Evolutionary conservation across 2,113 vertebrate genomes (phyloP), one percentile per base, ranked within the genome.

Genomic region (Thomomys bottae): DNA sequence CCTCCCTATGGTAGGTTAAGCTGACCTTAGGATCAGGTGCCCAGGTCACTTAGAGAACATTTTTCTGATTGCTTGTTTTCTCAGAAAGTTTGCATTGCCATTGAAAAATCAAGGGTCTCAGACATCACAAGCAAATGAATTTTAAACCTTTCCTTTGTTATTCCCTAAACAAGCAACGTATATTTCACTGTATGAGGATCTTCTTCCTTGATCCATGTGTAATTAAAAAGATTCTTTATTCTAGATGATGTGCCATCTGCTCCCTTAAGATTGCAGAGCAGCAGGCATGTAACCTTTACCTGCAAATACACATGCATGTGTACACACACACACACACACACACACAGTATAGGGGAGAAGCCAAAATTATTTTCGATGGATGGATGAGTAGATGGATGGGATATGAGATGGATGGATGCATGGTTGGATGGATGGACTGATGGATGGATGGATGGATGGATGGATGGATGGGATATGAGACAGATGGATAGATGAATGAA

Each of bases 61-160:
- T 78, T 92, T 76, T 64, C 54, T 71, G 12, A 72, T 83, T 78
- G 30, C 54, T 63, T 90, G 20, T 23, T 67, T 73, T 81, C 86
- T 76, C 63, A 79, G 70, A 28, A 64, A 57, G 17, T 14, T 66
- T 61, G 59, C 23, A 68, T 64, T 66, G 70, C 45, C 66, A 38
- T 38, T 71, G 38, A 17, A 87, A 86, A 11, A 40, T 17, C 36
- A 78, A 23, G 45, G n/a, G 61, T 34, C 64, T 75, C 83, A 66
- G 26, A 61, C 15, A 36, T 21, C 17, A 63, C 64, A 34, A 45
- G 28, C 71, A 92, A 34, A 26, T 28, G 18, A 8, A 81, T 17
- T 21, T 14, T 61, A 54, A 34, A 23, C 49, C 59, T 70, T 42
- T 24, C 6, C 57, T 71, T 78, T 63, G 15, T 64, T 24, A 20